Evolutionary conservation across 2,888 invertebrate species (phyloP), one percentile per base, ranked within the genome.

Genomic region (Rotaria socialis): DNA sequence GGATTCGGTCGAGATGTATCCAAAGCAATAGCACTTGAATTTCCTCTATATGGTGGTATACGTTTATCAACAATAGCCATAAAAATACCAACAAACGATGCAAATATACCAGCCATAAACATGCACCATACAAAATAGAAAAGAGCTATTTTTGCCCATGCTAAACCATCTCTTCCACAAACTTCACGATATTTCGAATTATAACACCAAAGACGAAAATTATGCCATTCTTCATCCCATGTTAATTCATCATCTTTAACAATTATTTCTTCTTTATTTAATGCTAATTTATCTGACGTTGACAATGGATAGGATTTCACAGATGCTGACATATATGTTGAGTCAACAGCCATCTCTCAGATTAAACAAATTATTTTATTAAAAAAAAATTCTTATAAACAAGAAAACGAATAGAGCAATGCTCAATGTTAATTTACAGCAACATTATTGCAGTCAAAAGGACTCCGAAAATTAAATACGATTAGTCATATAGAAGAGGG

Each of bases 31-130:
- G 85, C 85, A 60, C 84, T 85, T 52, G 80, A 85, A 41, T 87
- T 43, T n/a, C 85, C 85, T 27, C 84, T 58, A 84, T 84, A 87
- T 22, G 87, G 80, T 8, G 87, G 87, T 43, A 84, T 84, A 24
- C 87, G 80, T 67, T 87, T 87, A 50, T 87, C 87, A 43, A 87
- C 85, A 41, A 87, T 87, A n/a, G 87, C 87, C 85, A 85, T 85
- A 47, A 87, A 85, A n/a, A 87, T 85, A 50, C 85, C 87, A 47
- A 87, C 35, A 41, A 87, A 58, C 8, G 84, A 58, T 47, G 84
- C 85, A 84, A 85, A 87, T 6, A 85, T 22, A 24, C 85, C 87
- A 27, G 87, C 87, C 47, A 87, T n/a, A 16, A 60, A 5, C 85
- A 87, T 85, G 24, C 75, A 85, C 27, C 85, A 87, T 41, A 60